A percentile compares a stretch with the other conserved stretches of the same genome.
Conservation (phyloP, 2,888 invertebrate genomes). For the Apotomis betuletana region DNA sequence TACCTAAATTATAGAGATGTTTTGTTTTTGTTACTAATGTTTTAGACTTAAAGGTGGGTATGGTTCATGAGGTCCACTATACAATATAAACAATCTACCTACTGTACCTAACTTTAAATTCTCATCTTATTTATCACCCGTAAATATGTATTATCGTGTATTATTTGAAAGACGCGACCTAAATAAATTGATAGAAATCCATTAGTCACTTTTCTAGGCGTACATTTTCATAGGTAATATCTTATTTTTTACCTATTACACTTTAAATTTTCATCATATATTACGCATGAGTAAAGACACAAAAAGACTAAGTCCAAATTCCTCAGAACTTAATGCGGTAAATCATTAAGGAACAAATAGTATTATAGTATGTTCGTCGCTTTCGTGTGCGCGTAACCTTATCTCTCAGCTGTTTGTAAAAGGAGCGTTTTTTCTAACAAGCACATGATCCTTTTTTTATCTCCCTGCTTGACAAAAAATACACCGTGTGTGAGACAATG, state of each 20-base stretch:
- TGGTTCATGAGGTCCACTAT: neutral
- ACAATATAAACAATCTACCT: neutral
- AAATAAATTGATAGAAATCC: no score
- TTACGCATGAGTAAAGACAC: no score
- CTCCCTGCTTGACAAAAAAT: constrained; percentile 54
- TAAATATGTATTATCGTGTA: no score
- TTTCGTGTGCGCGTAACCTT: constrained; percentile 30
- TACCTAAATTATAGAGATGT: no score
- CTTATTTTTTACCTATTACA: no score
- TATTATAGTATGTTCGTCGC: constrained; percentile 10
- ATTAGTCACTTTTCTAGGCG: no score
- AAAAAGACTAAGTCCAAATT: neutral
- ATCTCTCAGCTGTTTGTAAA: constrained; percentile 73
- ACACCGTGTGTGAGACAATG: constrained; percentile 66
- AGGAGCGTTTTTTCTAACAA: constrained; percentile 60
- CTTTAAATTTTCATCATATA: no score
- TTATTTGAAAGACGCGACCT: no score
- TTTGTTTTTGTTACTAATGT: neutral
- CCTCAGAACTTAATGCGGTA: constrained; percentile 12
- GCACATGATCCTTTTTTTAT: constrained; percentile 65
- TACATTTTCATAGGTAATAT: no score
- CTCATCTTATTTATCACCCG: no score
- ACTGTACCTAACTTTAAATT: neutral
- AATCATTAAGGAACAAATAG: constrained; percentile 19
- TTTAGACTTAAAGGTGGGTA: neutral